Percentiles rank a stretch among this genome's conserved stretches.
Evolutionary conservation across 2,888 invertebrate genomes (phyloP).

Genomic region (Yponomeuta evonymella): DNA sequence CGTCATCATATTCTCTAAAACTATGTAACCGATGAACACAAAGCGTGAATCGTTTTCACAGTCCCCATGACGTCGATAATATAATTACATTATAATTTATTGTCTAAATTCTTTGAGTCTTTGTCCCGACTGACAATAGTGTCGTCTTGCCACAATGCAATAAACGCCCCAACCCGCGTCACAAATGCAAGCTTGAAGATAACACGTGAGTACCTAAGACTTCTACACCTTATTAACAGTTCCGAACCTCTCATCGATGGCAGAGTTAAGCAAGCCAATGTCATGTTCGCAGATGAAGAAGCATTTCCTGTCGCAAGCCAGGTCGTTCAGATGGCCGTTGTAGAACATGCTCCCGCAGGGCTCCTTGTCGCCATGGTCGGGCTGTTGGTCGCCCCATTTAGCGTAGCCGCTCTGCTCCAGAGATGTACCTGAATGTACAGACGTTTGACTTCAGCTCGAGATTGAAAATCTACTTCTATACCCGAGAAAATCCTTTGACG

Average conservation of each 20-base stretch:
- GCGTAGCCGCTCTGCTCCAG: slow-evolving; percentile 44
- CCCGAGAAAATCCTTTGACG: no score
- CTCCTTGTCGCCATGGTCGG: slow-evolving; percentile 44
- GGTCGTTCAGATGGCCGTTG: slow-evolving; percentile 47
- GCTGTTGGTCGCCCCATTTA: slow-evolving; percentile 46
- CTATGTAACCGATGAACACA: no score
- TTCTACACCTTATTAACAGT: background rate
- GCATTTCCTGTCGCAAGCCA: slow-evolving; percentile 38
- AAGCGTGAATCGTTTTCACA: no score
- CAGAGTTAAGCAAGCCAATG: slow-evolving; percentile 25
- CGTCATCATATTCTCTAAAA: no score
- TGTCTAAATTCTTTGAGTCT: no score
- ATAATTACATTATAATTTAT: no score
- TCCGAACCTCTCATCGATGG: slow-evolving; percentile 27
- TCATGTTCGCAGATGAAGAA: slow-evolving; percentile 62
- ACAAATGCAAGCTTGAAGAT: slow-evolving; percentile 68
- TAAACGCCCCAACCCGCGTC: no score
- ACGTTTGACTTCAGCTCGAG: no score
- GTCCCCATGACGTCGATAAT: no score
- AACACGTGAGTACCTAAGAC: slow-evolving; percentile 78
- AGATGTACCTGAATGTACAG: slow-evolving; percentile 30
- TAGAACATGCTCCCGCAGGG: slow-evolving; percentile 56
- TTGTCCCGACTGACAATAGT: no score
- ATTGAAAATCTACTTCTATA: no score
- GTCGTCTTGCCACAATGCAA: no score